Base-by-base conservation (phyloP, 2,888 invertebrate genomes). In the Timema podura region DNA sequence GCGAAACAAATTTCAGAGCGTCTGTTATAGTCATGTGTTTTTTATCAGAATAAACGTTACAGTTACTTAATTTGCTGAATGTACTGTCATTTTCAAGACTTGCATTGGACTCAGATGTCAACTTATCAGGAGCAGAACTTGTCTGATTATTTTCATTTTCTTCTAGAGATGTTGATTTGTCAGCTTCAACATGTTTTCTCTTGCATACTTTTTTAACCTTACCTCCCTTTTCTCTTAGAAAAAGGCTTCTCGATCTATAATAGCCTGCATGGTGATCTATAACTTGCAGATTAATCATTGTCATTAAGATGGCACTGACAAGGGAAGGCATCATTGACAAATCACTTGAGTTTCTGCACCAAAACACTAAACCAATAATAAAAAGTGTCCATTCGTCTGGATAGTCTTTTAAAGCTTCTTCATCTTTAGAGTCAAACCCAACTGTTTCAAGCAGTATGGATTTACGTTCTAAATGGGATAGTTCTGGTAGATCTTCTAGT, bases 381-480 rank as follows among this genome's bases (percentile, higher is more conserved):
- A 84, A 86, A 48, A 91, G 75, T 77, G 84, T 85, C 84, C 89
- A 89, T 74, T 85, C 83, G 2, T 77, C 71, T 30, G 89, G 88
- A 71, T 89, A 79, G 54, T 79, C 74, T 15, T 82, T 75, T 69
- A 89, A 74, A 45, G 80, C 72, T 47, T 76, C 73, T 5, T 81
- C 70, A 76, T 83, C 80, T 45, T 82, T 76, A 64, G 76, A 74
- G 5, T 81, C 77, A 64, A 88, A 78, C 68, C 82, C 80, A 45
- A 89, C 76, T 74, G 87, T 84, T 72, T 83, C 77, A 48, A 83
- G 76, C 73, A 89, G 83, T 75, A 83, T 74, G 74, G 80, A 81
- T 68, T 76, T 74, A n/a, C 82, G 81, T 71, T 80, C 54, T 3
- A 30, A n/a, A 13, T 75, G 8, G 51, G 78, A 74, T 51, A 82